Conservation (phyloP, 2,797 vertebrate species). For the Acrossocheilus wenchowensis region DNA sequence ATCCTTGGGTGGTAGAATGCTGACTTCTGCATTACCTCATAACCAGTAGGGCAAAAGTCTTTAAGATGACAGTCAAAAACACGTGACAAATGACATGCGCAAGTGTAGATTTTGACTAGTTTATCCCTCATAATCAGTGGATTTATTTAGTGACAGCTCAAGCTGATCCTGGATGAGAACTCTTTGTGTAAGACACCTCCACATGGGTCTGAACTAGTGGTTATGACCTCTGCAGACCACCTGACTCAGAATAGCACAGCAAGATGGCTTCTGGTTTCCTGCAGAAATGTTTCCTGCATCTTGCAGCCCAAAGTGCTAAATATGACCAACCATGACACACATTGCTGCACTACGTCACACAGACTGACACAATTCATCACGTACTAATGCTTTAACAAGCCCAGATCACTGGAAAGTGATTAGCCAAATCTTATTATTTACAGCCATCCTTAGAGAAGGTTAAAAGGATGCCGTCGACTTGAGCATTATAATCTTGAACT, state of each 20-base stretch:
- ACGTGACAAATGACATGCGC: not conserved
- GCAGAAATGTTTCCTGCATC: slow-evolving; percentile 4
- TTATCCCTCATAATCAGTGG: not conserved
- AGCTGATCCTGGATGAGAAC: not conserved
- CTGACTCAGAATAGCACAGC: not conserved
- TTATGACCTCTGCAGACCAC: not conserved
- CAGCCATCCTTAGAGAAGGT: slow-evolving; percentile 17
- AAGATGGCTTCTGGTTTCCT: not conserved
- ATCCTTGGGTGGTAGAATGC: not conserved
- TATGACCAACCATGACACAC: not conserved
- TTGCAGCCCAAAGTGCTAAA: not conserved
- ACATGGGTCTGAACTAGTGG: not conserved
- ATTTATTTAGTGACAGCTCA: not conserved
- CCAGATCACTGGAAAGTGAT: not conserved
- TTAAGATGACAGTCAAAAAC: not conserved
- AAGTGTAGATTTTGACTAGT: not conserved
- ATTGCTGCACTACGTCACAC: not conserved
- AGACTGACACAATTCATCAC: not conserved
- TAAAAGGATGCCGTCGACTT: not conserved
- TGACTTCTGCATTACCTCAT: not conserved
- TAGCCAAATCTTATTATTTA: slow-evolving; percentile 45
- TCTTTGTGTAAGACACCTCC: not conserved
- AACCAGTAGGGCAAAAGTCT: not conserved
- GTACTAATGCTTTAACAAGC: slow-evolving; percentile 3
- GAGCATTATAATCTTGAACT: not conserved